Percentiles rank a stretch among this genome's conserved stretches.
Conservation (phyloP, 2,797 vertebrate genomes). For the Fistularia tabacaria region DNA sequence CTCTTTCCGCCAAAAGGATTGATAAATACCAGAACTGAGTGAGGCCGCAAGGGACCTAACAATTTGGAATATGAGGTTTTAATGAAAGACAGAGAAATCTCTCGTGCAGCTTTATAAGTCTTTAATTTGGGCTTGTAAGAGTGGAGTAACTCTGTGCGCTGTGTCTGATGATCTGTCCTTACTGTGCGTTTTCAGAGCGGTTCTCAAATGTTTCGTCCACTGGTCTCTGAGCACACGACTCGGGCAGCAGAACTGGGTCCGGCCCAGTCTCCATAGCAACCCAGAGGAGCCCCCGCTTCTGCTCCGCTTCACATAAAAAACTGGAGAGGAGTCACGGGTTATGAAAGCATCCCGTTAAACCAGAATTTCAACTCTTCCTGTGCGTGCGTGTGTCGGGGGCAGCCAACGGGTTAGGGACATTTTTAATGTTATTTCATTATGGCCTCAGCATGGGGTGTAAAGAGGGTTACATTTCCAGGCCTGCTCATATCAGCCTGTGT, state of each 20-base stretch:
- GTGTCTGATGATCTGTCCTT: constrained; percentile 21
- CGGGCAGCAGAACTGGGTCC: constrained; percentile 74
- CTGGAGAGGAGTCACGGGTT: constrained; percentile 45
- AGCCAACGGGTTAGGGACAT: too few species aligned
- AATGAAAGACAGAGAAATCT: not conserved
- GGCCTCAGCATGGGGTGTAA: too few species aligned
- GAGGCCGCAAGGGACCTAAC: constrained; percentile 74
- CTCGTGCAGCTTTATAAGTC: too few species aligned
- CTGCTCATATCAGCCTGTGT: too few species aligned
- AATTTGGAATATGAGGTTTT: not conserved
- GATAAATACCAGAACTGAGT: constrained; percentile 80
- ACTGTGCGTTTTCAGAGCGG: constrained; percentile 75
- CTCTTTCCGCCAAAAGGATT: constrained; percentile 81
- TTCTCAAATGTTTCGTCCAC: constrained; percentile 73
- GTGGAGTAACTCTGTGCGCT: too few species aligned
- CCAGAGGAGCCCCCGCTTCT: constrained; percentile 56
- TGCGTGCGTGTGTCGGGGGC: too few species aligned
- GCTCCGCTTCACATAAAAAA: constrained; percentile 79
- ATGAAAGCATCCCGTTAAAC: constrained; percentile 7
- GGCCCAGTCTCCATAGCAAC: constrained; percentile 74
- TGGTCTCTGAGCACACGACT: constrained; percentile 73
- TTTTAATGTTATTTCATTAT: too few species aligned
- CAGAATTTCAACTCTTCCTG: not conserved
- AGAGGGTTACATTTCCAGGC: too few species aligned
- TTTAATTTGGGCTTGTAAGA: not conserved